These are phyloP conservation scores for Eupsittula cactorum DNA, from an alignment of 2,113 vertebrate species.

Conservation along the genomic window DNA sequence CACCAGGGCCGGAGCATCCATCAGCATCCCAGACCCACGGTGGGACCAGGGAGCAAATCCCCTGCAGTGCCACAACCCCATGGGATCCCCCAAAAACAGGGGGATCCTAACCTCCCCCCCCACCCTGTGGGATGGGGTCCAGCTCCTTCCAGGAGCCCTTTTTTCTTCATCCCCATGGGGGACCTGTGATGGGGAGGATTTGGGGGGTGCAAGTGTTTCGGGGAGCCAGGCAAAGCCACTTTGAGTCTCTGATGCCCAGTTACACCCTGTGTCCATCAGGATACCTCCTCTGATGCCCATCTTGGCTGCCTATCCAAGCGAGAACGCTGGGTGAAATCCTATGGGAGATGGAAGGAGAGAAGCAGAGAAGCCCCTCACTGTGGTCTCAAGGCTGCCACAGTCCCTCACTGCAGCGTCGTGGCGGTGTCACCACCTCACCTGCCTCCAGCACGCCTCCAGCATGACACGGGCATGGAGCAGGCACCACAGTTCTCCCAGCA, in stretches of 20 bases:
- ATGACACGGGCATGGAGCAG: conserved; percentile 73
- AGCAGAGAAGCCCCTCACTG: neutral
- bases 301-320: fast-evolving
- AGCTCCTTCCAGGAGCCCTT: neutral
- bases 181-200: fast-evolving
- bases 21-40: fast-evolving
- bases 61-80: neutral
- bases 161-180: neutral
- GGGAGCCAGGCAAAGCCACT: fast-evolving
- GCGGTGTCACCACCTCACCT: conserved; percentile 72
- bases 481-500: conserved; percentile 88
- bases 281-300: fast-evolving
- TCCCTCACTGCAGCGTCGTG: fast-evolving
- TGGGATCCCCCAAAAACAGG: fast-evolving
- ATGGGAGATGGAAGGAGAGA: neutral
- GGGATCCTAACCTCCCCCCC: neutral
- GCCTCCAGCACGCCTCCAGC: conserved; percentile 73
- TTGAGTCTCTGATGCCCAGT: neutral
- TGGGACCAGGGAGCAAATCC: neutral
- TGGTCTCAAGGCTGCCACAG: neutral
- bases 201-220: fast-evolving
- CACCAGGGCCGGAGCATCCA: fast-evolving
- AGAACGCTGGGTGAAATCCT: neutral
- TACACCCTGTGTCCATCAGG: fast-evolving
- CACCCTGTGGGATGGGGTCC: neutral